These are phyloP conservation scores for Orius laevigatus DNA, from an alignment of 1,140 invertebrate genomes.

Conservation along the genomic window DNA sequence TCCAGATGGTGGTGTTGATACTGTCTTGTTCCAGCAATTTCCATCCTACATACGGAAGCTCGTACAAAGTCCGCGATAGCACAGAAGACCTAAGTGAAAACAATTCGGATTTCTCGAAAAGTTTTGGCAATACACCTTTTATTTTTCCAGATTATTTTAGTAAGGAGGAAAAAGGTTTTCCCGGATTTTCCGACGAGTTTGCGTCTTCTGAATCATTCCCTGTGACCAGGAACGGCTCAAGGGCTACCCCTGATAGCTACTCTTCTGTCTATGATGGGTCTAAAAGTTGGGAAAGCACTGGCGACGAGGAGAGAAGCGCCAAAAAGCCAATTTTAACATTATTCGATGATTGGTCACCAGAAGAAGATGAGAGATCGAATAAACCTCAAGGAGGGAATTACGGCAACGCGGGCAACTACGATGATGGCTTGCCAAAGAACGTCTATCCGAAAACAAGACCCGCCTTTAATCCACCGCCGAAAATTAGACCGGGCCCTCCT, in stretches of 20 bases:
- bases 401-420: background rate
- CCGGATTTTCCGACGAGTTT: background rate
- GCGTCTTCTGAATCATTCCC: background rate
- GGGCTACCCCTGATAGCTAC: background rate
- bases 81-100: background rate
- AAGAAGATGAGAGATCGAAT: conserved; percentile 4
- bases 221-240: background rate
- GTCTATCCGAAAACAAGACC: background rate
- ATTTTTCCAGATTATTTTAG: conserved; percentile 4
- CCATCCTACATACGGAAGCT: background rate
- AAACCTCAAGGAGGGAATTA: background rate
- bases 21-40: background rate
- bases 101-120: background rate
- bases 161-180: background rate
- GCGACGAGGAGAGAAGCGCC: background rate
- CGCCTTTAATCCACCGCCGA: background rate
- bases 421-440: background rate
- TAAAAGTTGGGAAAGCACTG: background rate
- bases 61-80: conserved; percentile 4
- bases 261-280: background rate
- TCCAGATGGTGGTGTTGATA: conserved; percentile 17
- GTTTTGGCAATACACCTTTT: background rate
- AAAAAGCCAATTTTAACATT: conserved; percentile 7
- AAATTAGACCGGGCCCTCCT: background rate
- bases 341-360: conserved; percentile 10